phyloP scores from a whole-genome alignment of 2,888 invertebrate genomes.

The Euclidia mi region DNA sequence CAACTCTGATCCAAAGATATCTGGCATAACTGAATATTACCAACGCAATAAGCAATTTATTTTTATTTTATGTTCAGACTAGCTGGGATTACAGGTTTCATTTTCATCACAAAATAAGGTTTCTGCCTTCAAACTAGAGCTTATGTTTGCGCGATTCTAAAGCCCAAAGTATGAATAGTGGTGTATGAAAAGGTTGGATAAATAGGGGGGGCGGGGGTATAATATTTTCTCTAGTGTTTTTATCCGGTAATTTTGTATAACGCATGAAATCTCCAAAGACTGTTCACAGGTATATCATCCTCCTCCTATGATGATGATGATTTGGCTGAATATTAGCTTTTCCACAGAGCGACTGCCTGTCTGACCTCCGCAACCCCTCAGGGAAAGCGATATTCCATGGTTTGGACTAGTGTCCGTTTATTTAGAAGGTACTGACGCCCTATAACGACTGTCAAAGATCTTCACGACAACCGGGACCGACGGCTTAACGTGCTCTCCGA shows the following conservation, averaged over 20 bases:
- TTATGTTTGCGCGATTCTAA: conserved; percentile 21
- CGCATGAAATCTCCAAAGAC: conserved; percentile 4
- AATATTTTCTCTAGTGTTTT: conserved; percentile 12
- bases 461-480: too few relatives aligned
- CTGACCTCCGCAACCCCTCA: too few relatives aligned
- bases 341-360: too few relatives aligned
- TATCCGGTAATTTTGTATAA: conserved; percentile 8
- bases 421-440: too few relatives aligned
- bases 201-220: too few relatives aligned
- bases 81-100: conserved; percentile 14
- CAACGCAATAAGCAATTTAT: conserved; percentile 43
- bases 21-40: conserved; percentile 36
- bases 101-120: conserved; percentile 31
- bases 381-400: too few relatives aligned
- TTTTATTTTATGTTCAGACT: conserved; percentile 41
- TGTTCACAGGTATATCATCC: too few relatives aligned
- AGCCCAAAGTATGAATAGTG: conserved; percentile 20
- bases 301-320: too few relatives aligned
- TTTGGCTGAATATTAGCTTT: too few relatives aligned
- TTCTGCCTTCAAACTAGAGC: conserved; percentile 19
- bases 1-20: conserved; percentile 25
- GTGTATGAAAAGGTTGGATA: conserved; percentile 15
- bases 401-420: too few relatives aligned
- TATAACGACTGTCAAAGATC: too few relatives aligned
- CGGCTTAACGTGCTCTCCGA: too few relatives aligned